Percentiles rank a stretch among this genome's conserved stretches.
phyloP scores from a whole-genome alignment of 2,888 invertebrate species.

The Rhaphigaster nebulosa region DNA sequence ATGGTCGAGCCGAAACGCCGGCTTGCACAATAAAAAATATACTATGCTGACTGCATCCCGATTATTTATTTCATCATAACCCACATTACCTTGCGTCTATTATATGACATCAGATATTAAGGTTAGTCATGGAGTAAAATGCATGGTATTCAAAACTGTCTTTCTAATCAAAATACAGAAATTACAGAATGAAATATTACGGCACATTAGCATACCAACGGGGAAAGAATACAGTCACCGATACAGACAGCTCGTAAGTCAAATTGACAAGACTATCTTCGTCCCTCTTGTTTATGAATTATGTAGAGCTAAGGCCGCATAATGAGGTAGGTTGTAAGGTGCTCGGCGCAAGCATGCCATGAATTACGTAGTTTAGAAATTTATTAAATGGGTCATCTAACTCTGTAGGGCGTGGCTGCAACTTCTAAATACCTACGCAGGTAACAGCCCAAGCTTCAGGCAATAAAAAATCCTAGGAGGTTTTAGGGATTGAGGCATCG shows the following conservation, averaged over 20 bases:
- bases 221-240: background rate
- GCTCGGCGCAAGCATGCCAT: background rate
- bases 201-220: background rate
- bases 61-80: too few relatives aligned
- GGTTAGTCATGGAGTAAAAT: background rate
- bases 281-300: background rate
- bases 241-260: background rate
- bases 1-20: too few relatives aligned
- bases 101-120: too few relatives aligned
- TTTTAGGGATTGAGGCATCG: too few relatives aligned
- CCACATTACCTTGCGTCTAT: too few relatives aligned
- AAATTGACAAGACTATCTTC: slow-evolving; percentile 12
- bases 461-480: too few relatives aligned
- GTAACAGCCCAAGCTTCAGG: too few relatives aligned
- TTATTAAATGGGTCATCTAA: background rate
- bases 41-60: too few relatives aligned
- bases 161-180: background rate
- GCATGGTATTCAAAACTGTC: background rate
- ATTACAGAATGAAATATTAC: background rate
- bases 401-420: background rate
- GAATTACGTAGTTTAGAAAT: background rate
- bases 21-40: too few relatives aligned
- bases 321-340: background rate
- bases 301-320: background rate
- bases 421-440: background rate